Conservation (phyloP, 2,797 vertebrate genomes). For the Sphenopsis melanotis region DNA sequence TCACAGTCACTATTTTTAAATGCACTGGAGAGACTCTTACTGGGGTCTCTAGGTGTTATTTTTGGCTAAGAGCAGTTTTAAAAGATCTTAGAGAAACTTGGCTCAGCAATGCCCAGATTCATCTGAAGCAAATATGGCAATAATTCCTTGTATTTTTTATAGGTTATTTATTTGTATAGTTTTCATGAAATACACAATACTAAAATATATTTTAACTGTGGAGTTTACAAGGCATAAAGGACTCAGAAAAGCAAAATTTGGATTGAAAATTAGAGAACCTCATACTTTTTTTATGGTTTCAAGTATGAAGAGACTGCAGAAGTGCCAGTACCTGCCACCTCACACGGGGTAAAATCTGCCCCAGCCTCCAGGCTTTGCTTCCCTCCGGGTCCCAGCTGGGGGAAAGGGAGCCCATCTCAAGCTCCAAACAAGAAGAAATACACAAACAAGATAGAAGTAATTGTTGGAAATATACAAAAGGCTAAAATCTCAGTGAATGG, state of each 20-base stretch:
- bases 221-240: not conserved
- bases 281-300: not conserved
- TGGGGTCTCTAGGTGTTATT: not conserved
- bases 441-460: not conserved
- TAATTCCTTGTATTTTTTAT: not conserved
- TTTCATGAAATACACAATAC: not conserved
- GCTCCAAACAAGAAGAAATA: not conserved
- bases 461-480: not conserved
- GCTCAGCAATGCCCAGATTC: not conserved
- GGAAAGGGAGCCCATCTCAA: not conserved
- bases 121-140: not conserved
- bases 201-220: not conserved
- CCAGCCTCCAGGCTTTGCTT: not conserved
- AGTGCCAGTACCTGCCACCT: not conserved
- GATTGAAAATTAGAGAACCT: not conserved
- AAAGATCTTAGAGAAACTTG: not conserved
- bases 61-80: not conserved
- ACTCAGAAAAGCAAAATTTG: not conserved
- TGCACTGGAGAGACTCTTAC: not conserved
- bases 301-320: constrained; percentile 9
- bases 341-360: not conserved
- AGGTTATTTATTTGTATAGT: not conserved
- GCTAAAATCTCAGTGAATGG: not conserved
- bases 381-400: not conserved
- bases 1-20: not conserved